Evolutionary conservation across 92 coral and sea anemone genomes (phyloP).

Genomic region (Palythoa heliodiscus): DNA sequence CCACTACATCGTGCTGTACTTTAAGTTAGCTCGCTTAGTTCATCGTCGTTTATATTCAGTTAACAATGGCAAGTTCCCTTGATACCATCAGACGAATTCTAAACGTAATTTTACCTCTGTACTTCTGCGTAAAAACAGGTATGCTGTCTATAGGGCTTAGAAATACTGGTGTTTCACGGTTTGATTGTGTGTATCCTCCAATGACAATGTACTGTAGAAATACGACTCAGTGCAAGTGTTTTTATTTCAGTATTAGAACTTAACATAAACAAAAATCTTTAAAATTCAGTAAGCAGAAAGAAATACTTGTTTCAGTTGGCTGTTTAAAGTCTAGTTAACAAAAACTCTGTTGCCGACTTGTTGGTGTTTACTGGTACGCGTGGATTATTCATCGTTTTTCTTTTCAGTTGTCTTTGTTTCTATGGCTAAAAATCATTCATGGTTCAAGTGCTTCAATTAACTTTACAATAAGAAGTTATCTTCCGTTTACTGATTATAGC

Average conservation of each 20-base stretch:
- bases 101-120: background rate
- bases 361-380: too few relatives aligned
- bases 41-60: background rate
- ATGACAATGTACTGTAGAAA: background rate
- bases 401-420: background rate
- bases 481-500: too few relatives aligned
- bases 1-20: background rate
- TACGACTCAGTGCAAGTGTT: background rate
- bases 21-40: background rate
- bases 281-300: too few relatives aligned
- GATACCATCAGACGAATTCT: background rate
- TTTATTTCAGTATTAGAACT: background rate
- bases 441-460: background rate
- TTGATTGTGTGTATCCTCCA: background rate
- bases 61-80: background rate
- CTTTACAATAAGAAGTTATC: too few relatives aligned
- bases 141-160: background rate
- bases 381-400: too few relatives aligned
- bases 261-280: too few relatives aligned
- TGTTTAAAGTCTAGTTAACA: background rate
- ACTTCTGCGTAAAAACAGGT: conserved; percentile 19
- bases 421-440: background rate
- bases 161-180: background rate
- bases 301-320: background rate
- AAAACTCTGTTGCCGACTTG: too few relatives aligned